Evolutionary conservation across 2,113 vertebrate species (phyloP).

Genomic region (Centropus unirufus): DNA sequence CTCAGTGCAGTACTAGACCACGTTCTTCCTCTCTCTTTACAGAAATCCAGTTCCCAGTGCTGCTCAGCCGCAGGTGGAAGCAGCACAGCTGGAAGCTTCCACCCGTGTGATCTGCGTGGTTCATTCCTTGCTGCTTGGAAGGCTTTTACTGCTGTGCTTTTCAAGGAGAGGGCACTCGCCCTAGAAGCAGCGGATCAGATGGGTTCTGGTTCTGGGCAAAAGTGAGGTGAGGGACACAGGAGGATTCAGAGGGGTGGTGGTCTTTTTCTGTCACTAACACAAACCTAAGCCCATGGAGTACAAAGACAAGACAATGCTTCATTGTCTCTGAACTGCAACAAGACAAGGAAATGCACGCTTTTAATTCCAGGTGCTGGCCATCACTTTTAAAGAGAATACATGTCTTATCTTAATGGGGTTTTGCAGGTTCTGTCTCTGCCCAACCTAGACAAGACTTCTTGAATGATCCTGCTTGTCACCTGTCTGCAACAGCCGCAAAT

Average conservation of each 20-base stretch:
- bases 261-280: background rate
- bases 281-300: background rate
- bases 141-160: background rate
- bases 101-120: background rate
- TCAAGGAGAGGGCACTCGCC: background rate
- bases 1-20: background rate
- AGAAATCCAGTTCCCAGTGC: background rate
- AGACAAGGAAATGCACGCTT: background rate
- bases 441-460: background rate
- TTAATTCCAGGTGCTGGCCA: background rate
- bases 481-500: constrained; percentile 59
- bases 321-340: background rate
- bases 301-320: background rate
- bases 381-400: background rate
- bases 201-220: background rate
- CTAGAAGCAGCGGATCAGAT: background rate
- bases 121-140: background rate
- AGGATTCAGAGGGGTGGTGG: background rate
- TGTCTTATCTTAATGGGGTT: background rate
- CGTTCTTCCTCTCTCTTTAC: background rate
- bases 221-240: background rate
- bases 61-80: background rate
- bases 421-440: background rate
- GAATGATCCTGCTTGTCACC: background rate
- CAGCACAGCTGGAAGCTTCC: background rate